Evolutionary conservation across 2,888 invertebrate genomes (phyloP).

Genomic region (Andricus curvator): DNA sequence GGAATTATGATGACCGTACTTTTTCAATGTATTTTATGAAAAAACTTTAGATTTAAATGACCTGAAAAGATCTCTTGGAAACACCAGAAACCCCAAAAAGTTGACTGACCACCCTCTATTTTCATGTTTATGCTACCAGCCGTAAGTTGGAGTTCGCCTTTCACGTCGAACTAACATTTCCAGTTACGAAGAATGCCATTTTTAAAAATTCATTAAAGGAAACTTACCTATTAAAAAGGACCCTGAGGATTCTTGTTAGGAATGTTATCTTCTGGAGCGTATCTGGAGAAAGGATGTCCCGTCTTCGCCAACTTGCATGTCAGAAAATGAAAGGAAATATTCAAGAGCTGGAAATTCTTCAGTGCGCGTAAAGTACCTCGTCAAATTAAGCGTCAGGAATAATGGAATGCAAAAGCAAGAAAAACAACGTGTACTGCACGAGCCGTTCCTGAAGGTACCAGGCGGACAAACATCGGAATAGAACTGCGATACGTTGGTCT

Average conservation of each 20-base stretch:
- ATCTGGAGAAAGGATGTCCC: background rate
- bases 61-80: no score
- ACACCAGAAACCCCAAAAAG: no score
- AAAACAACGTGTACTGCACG: conserved; percentile 45
- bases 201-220: background rate
- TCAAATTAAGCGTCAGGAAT: background rate
- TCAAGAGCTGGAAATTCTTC: background rate
- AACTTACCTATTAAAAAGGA: background rate
- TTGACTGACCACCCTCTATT: background rate
- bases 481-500: conserved; percentile 72
- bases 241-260: background rate
- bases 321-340: background rate
- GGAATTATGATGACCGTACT: no score
- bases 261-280: conserved; percentile 1
- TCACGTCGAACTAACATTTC: background rate
- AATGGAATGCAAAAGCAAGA: background rate
- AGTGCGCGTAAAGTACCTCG: background rate
- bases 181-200: background rate
- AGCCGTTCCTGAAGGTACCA: conserved; percentile 58
- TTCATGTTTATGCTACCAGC: background rate
- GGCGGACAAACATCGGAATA: conserved; percentile 77
- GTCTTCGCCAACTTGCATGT: background rate
- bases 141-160: background rate
- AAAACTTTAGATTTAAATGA: no score
- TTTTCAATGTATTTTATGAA: no score